Conservation (phyloP, 1,140 invertebrate species). For the Pogonomyrmex californicus region DNA sequence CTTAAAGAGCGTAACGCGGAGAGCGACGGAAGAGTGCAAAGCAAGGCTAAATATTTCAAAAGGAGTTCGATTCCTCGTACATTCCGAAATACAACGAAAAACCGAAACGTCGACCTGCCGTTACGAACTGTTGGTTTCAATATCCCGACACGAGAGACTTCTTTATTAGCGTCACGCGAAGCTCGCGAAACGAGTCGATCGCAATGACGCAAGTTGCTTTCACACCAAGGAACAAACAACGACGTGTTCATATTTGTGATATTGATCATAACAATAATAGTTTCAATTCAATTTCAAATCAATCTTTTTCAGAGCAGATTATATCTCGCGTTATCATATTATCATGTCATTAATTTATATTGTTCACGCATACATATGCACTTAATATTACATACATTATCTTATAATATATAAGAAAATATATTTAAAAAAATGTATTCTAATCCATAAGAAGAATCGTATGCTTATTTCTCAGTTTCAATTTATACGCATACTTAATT, state of each 20-base stretch:
- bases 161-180: slow-evolving; percentile 66
- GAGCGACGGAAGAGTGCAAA: not conserved
- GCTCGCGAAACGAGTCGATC: slow-evolving; percentile 49
- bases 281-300: not conserved
- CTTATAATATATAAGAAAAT: not conserved
- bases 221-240: not conserved
- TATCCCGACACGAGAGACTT: slow-evolving; percentile 46
- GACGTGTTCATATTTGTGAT: not conserved
- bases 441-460: not conserved
- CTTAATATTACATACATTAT: not conserved
- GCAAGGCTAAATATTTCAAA: not conserved
- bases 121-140: slow-evolving; percentile 60
- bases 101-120: slow-evolving; percentile 50
- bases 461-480: not conserved
- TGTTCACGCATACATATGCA: not conserved
- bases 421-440: not conserved
- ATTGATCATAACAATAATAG: not conserved
- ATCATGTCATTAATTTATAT: not conserved
- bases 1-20: slow-evolving; percentile 50
- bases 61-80: not conserved
- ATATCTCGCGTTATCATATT: not conserved
- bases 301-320: not conserved
- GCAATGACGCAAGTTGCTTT: slow-evolving; percentile 25
- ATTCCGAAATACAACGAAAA: slow-evolving; percentile 63
- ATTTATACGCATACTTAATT: not conserved